Conservation (phyloP, 2,113 vertebrate species). For the Zapornia atra region DNA sequence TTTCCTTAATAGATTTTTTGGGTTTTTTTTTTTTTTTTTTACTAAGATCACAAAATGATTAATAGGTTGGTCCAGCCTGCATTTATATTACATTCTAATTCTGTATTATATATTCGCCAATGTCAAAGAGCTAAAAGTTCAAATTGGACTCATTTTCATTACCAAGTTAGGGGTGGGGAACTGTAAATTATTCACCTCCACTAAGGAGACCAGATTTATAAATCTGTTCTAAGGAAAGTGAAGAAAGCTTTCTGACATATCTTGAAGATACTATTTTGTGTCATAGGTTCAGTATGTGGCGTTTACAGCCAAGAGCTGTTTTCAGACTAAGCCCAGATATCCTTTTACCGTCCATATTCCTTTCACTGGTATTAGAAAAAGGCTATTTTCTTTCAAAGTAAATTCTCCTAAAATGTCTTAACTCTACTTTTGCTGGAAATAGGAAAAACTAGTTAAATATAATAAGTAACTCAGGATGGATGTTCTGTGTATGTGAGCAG, state of each 20-base stretch:
- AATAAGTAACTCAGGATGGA: neutral
- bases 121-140: slow-evolving; percentile 44
- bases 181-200: slow-evolving; percentile 46
- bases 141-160: slow-evolving; percentile 56
- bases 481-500: neutral
- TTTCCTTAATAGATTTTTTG: slow-evolving; percentile 45
- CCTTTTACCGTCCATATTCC: neutral
- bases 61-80: slow-evolving; percentile 41
- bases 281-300: neutral
- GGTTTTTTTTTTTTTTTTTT: neutral
- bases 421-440: slow-evolving; percentile 18
- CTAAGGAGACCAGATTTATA: slow-evolving; percentile 31
- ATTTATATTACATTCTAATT: slow-evolving; percentile 43
- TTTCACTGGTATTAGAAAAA: slow-evolving; percentile 18
- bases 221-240: slow-evolving; percentile 19
- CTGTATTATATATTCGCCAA: slow-evolving; percentile 18
- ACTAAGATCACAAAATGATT: slow-evolving; percentile 39
- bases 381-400: slow-evolving; percentile 18
- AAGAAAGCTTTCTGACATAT: neutral
- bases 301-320: neutral
- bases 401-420: neutral
- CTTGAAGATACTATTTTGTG: neutral
- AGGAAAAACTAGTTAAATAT: slow-evolving; percentile 7
- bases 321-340: neutral
- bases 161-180: slow-evolving; percentile 32